These are phyloP conservation scores for Poecilobothrus nobilitatus DNA, from an alignment of 2,888 invertebrate genomes.

Conservation along the genomic window DNA sequence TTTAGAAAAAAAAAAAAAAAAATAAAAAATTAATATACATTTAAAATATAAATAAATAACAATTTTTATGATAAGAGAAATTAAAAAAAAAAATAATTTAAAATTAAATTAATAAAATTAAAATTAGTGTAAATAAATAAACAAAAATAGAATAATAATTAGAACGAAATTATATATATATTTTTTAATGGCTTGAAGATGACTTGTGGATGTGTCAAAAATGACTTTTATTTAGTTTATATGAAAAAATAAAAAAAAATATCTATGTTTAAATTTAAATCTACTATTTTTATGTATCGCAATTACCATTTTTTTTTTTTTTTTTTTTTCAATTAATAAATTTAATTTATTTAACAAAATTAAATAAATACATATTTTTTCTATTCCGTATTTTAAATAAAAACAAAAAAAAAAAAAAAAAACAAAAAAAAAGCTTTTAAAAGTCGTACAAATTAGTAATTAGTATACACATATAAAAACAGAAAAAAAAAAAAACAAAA, in stretches of 20 bases:
- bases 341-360: no score
- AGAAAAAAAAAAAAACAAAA: no score
- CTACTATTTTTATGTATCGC: no score
- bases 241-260: no score
- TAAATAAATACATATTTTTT: no score
- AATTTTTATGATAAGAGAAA: no score
- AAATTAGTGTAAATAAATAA: not conserved
- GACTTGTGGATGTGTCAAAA: no score
- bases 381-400: no score
- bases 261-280: no score
- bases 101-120: not conserved
- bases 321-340: no score
- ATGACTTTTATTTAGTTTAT: not conserved
- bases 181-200: not conserved
- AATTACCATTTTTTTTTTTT: no score
- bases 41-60: not conserved
- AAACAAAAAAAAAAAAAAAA: no score
- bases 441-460: conserved; percentile 4
- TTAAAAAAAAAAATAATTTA: not conserved
- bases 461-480: not conserved
- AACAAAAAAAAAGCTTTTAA: not conserved
- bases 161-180: not conserved
- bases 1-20: not conserved
- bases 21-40: not conserved
- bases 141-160: not conserved